Evolutionary conservation across 2,888 invertebrate genomes (phyloP).

Genomic region (Ischnura elegans): DNA sequence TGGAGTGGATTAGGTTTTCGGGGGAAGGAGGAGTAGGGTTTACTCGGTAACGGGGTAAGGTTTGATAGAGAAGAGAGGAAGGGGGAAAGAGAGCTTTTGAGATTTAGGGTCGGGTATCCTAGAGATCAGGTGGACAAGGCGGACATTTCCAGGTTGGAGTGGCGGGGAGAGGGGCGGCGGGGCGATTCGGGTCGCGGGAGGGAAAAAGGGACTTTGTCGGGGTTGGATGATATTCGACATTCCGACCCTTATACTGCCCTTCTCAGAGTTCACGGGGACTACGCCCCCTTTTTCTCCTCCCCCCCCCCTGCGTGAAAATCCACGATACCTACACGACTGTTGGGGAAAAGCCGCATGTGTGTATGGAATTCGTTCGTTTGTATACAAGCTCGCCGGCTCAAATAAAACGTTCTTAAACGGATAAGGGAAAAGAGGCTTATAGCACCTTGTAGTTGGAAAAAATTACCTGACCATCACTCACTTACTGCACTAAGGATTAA

Average conservation of each 20-base stretch:
- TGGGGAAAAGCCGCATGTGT: neutral
- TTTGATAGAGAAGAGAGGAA: neutral
- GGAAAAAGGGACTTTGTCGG: neutral
- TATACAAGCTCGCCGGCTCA: no score
- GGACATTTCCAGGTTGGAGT: neutral
- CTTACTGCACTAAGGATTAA: no score
- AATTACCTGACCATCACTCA: no score
- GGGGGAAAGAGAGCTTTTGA: neutral
- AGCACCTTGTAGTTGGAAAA: no score
- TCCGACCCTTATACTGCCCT: slow-evolving; percentile 16
- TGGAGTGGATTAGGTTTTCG: slow-evolving; percentile 28
- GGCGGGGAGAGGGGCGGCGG: neutral
- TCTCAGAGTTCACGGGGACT: neutral
- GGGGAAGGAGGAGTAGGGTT: neutral
- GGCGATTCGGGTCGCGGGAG: neutral
- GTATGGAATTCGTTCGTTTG: no score
- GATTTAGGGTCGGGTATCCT: slow-evolving; percentile 5
- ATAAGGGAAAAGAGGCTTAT: no score
- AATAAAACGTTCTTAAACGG: no score
- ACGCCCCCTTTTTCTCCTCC: slow-evolving; percentile 2
- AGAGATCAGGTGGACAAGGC: slow-evolving; percentile 22
- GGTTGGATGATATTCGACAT: neutral
- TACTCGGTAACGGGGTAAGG: neutral
- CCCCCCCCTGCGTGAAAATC: neutral
- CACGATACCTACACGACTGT: neutral